Evolutionary conservation across 1,140 invertebrate species (phyloP).

Genomic region (Lordiphosa mommai): DNA sequence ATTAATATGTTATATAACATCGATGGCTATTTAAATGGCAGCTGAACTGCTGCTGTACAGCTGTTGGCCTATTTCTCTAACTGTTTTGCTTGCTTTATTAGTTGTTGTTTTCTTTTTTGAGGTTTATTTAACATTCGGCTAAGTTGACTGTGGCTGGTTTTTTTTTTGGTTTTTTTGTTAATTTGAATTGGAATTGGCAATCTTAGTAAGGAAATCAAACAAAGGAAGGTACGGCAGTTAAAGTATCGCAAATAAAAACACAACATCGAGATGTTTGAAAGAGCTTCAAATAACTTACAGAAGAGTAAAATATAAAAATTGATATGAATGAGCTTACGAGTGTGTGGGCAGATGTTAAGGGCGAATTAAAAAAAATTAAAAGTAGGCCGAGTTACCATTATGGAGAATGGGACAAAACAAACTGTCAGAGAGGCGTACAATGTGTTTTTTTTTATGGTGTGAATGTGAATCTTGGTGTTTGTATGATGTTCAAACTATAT

Average conservation of each 20-base stretch:
- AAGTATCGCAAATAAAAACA: constrained; percentile 71
- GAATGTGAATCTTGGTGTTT: constrained; percentile 37
- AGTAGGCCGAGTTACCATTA: constrained; percentile 17
- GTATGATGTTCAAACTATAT: constrained; percentile 46
- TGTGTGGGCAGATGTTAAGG: not conserved
- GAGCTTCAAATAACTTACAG: constrained; percentile 64
- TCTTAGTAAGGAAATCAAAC: constrained; percentile 59
- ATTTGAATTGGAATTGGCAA: constrained; percentile 47
- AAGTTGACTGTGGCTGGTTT: constrained; percentile 29
- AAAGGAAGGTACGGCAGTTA: constrained; percentile 36
- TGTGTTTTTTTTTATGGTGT: constrained; percentile 45
- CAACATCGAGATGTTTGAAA: constrained; percentile 78
- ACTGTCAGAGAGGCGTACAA: constrained; percentile 56
- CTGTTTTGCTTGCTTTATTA: constrained; percentile 12
- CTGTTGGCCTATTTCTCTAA: constrained; percentile 31
- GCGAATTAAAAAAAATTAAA: constrained; percentile 1
- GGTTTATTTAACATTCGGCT: constrained; percentile 17
- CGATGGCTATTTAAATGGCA: constrained; percentile 43
- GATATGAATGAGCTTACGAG: constrained; percentile 41
- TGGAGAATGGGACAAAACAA: constrained; percentile 36
- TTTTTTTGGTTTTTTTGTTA: constrained; percentile 23
- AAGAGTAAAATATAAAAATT: constrained; percentile 52
- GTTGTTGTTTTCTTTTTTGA: constrained; percentile 3
- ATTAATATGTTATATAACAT: constrained; percentile 44
- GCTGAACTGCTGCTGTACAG: constrained; percentile 26